Base-by-base conservation (phyloP, 2,113 vertebrate species). In the Pterocles gutturalis region DNA sequence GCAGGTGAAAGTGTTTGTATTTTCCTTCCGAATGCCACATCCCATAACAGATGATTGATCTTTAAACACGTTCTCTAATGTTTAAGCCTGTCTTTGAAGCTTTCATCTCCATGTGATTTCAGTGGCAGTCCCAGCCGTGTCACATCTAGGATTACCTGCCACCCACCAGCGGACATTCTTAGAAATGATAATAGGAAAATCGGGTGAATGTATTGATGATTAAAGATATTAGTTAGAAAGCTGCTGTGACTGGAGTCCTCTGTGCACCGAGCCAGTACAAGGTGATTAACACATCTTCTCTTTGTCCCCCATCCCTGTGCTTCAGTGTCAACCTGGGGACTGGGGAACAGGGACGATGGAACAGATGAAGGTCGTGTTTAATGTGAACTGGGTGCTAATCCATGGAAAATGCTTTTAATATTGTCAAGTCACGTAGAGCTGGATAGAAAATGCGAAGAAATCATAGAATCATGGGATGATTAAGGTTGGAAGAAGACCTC, bases 101-200 rank as follows among this genome's bases (percentile, higher is more conserved):
- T 72, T 75, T 75, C 69, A 55, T 49, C 69, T 67, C 54, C 4
- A 4, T 66, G 76, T 61, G 71, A 79, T 83, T 77, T 66, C 66
- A 79, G 60, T 48, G 84, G 58, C 73, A 55, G 80, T 89, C 65
- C 20, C 60, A 84, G 60, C 53, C 43, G 4, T 70, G 64, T 49
- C 80, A 33, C 28, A n/a, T 93, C 60, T 79, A 89, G 85, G 65
- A 93, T 79, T 83, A 93, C 53, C 66, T 11, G 2, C 79, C 72
- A 78, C 79, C 65, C 38, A 20, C 79, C 79, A 70, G 46, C 17
- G 15, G 1, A 29, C 66, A 21, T 61, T 93, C 66, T 80, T 87
- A 53, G 76, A 81, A 86, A 92, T 61, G 29, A 81, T 81, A 84
- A 66, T 83, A 72, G 51, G 65, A 89, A 83, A 72, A 79, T 61